phyloP scores from a whole-genome alignment of 2,888 invertebrate genomes.

The Frankliniella fusca region DNA sequence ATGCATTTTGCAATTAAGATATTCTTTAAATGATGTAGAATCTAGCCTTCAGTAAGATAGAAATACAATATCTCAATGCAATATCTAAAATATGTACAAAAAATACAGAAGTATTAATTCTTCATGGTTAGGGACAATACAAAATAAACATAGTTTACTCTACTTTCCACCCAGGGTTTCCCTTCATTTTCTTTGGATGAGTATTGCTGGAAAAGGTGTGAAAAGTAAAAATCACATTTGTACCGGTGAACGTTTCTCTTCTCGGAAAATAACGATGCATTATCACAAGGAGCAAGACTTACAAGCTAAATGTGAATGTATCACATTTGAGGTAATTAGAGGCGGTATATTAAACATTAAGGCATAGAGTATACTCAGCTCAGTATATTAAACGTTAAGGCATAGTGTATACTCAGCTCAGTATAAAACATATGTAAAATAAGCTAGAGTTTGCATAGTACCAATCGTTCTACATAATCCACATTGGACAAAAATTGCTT shows the following conservation, averaged over 20 bases:
- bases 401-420: too few species aligned
- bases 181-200: not conserved
- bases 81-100: not conserved
- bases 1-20: too few species aligned
- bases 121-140: not conserved
- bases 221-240: conserved; percentile 1
- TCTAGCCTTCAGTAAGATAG: too few species aligned
- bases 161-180: not conserved
- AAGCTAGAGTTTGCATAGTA: too few species aligned
- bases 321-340: not conserved
- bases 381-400: not conserved
- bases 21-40: too few species aligned
- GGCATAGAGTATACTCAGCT: too few species aligned
- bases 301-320: not conserved
- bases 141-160: not conserved
- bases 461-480: too few species aligned
- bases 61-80: not conserved
- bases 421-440: too few species aligned
- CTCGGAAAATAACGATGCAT: not conserved
- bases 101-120: conserved; percentile 9
- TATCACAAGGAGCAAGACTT: conserved; percentile 11
- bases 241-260: not conserved
- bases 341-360: not conserved
- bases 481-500: too few species aligned
- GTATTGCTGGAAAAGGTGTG: not conserved